phyloP scores from a whole-genome alignment of 2,797 vertebrate species.

The Parauchenoglanis ngamensis region DNA sequence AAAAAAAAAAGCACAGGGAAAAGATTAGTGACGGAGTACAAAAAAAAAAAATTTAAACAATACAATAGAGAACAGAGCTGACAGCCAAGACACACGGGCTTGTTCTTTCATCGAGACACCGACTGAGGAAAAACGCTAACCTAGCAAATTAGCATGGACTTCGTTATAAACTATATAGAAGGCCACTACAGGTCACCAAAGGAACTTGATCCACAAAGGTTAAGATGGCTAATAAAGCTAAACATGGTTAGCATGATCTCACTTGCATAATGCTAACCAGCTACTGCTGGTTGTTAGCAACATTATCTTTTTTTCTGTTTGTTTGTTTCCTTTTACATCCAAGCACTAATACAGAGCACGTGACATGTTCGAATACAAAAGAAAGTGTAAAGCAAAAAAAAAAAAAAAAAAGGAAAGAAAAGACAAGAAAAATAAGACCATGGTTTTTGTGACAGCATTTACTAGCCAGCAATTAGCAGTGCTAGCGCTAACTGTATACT shows the following conservation, averaged over 20 bases:
- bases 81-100: background rate
- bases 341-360: slow-evolving; percentile 18
- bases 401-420: background rate
- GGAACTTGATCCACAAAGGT: background rate
- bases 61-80: background rate
- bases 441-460: slow-evolving; percentile 14
- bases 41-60: background rate
- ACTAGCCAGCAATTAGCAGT: slow-evolving; percentile 15
- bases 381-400: slow-evolving; percentile 15
- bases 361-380: slow-evolving; percentile 14
- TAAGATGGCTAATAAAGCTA: background rate
- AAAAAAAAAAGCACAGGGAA: background rate
- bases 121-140: background rate
- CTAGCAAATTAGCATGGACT: slow-evolving; percentile 1
- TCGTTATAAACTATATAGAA: background rate
- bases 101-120: background rate
- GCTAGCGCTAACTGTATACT: slow-evolving; percentile 23
- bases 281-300: background rate
- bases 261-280: slow-evolving; percentile 4
- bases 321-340: background rate
- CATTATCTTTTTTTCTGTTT: background rate
- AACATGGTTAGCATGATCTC: background rate
- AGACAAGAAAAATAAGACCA: slow-evolving; percentile 7
- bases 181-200: slow-evolving; percentile 7
- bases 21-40: background rate